These are phyloP conservation scores for Tethya wilhelma DNA, from an alignment of 37 sponge, comb jelly and placozoan species.

Conservation along the genomic window DNA sequence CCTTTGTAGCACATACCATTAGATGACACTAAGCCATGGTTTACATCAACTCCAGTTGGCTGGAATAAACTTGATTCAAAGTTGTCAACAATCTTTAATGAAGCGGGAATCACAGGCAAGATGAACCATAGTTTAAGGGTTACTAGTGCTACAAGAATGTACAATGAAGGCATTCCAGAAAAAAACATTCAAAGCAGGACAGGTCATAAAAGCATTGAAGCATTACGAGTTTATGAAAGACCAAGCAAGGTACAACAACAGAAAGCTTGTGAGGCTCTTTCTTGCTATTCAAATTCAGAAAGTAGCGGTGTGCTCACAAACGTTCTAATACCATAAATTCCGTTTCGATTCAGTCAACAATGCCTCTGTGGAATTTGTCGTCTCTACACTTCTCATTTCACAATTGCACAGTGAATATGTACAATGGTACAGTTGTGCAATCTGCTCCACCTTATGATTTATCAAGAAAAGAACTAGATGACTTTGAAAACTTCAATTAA, in stretches of 20 bases:
- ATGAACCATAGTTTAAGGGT: neutral
- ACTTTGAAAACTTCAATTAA: no score
- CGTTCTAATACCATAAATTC: no score
- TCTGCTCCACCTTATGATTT: no score
- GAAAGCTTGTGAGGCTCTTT: neutral
- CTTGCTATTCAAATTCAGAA: no score
- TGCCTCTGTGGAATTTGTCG: no score
- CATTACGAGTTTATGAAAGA: neutral
- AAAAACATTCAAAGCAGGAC: conserved; percentile 6
- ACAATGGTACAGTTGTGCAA: no score
- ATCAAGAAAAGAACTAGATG: no score
- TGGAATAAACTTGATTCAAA: neutral
- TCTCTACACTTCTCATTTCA: no score
- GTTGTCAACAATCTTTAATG: neutral
- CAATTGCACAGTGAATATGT: no score
- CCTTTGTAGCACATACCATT: neutral
- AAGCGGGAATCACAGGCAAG: conserved; percentile 1
- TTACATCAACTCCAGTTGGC: neutral
- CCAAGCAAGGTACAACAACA: neutral
- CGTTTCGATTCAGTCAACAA: no score
- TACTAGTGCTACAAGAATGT: conserved; percentile 1
- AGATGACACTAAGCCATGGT: neutral
- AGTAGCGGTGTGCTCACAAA: no score
- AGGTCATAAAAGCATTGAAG: neutral
- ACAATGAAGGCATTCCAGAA: neutral